Base-by-base conservation (phyloP, 2,888 invertebrate genomes). In the Atrina japonica region DNA sequence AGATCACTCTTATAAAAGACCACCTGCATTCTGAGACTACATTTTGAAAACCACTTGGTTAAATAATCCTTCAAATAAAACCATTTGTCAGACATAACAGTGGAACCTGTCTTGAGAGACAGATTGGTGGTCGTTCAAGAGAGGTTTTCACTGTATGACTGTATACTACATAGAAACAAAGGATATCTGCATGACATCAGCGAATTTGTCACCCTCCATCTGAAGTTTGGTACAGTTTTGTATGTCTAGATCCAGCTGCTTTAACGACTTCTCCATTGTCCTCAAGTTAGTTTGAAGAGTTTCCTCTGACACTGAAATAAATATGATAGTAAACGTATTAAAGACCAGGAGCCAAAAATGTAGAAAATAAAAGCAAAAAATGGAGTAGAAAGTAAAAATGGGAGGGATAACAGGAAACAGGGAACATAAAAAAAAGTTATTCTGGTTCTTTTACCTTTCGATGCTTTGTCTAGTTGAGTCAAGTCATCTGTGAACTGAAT, bases 201-300 rank as follows among this genome's bases (percentile, higher is more conserved):
- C 91, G 92, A 98, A 99, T 82, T 93, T 92, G 90, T 99, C 99
- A 70, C 96, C 94, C n/a, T 86, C 86, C 69, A 93, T 93, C 68
- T 90, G 87, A 88, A 96, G 95, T 66, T 86, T 93, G 81, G 94
- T 93, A 49, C 96, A 95, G 89, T 96, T 97, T 86, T 94, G 94
- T 73, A 99, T 92, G 91, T 98, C 97, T 1, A 95, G 96, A 91
- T 98, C 97, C 65, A 99, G 91, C 86, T 97, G 95, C 77, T 95
- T 94, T 29, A 97, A 94, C 81, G 95, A 96, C 56, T 93, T 93
- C 84, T 96, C 96, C 96, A 98, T 97, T 88, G 95, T 94, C 81
- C 78, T 96, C 49, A 91, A 80, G 41, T 89, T 90, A 83, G 91
- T 91, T 77, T 88, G 88, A 9, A 92, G 72, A 47, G 86, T 88